A percentile compares a stretch with the other conserved stretches of the same genome.
These are phyloP conservation scores for Fregata magnificens DNA, from an alignment of 2,113 vertebrate species.

Conservation along the genomic window DNA sequence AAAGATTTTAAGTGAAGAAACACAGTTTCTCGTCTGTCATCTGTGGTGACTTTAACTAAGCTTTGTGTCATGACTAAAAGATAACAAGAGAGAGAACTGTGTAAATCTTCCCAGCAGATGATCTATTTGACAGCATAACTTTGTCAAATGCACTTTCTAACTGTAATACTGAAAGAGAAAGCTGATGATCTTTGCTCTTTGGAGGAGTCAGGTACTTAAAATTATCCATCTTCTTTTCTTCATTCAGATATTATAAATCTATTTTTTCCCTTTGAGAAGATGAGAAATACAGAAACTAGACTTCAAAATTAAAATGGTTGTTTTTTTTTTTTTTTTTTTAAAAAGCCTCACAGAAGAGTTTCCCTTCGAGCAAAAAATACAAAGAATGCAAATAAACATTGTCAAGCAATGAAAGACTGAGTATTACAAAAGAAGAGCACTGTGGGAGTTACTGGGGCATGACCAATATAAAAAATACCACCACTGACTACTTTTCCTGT, in stretches of 20 bases:
- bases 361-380: slow-evolving; percentile 1
- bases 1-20: neutral
- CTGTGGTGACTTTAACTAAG: neutral
- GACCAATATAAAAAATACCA: slow-evolving; percentile 13
- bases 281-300: slow-evolving; percentile 5
- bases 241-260: neutral
- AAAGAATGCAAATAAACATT: slow-evolving; percentile 45
- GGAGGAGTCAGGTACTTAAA: neutral
- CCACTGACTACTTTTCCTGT: neutral
- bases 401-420: neutral
- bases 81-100: neutral
- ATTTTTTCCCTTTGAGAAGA: neutral
- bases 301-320: neutral
- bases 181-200: neutral
- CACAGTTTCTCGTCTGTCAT: neutral
- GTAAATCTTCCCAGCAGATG: neutral
- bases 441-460: neutral
- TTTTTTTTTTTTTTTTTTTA: neutral
- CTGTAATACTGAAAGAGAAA: neutral
- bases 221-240: neutral
- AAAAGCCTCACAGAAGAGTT: neutral
- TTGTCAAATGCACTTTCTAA: neutral
- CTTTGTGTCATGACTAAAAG: neutral
- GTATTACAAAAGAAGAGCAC: slow-evolving; percentile 15
- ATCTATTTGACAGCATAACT: neutral